A percentile compares a stretch with the other conserved stretches of the same genome.
These are phyloP conservation scores for Paradoxurus hermaphroditus DNA, from an alignment of 2,113 vertebrate species.

Conservation along the genomic window DNA sequence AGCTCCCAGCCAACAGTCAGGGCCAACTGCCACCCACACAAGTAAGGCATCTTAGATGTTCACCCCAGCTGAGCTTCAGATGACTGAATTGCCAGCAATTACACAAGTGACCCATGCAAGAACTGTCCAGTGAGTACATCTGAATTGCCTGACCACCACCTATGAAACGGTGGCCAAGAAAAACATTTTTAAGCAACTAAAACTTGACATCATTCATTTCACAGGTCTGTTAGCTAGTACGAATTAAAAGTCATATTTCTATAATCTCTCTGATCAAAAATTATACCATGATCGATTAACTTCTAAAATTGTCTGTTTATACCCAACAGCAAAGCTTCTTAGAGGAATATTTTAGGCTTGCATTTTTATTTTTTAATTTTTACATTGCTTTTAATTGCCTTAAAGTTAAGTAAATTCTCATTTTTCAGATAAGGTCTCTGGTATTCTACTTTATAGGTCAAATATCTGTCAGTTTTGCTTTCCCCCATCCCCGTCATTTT, in stretches of 20 bases:
- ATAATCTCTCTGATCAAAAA: not conserved
- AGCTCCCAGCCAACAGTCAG: not conserved
- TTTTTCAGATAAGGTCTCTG: not conserved
- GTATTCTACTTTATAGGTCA: not conserved
- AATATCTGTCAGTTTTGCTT: not conserved
- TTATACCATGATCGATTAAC: not conserved
- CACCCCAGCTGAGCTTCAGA: not conserved
- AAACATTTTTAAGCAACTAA: not conserved
- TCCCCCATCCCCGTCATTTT: not conserved
- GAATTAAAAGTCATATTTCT: not conserved
- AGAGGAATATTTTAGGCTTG: not conserved
- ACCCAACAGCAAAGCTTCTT: not conserved
- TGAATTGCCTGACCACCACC: not conserved
- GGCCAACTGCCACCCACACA: not conserved
- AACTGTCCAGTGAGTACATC: not conserved
- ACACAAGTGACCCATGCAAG: not conserved
- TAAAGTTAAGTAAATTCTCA: not conserved
- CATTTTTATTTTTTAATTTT: not conserved
- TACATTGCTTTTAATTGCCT: not conserved
- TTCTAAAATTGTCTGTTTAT: not conserved
- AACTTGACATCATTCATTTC: not conserved
- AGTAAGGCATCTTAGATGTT: not conserved
- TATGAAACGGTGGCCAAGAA: not conserved
- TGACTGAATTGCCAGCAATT: not conserved
- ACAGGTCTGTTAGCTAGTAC: not conserved